Conservation (phyloP, 2,888 invertebrate genomes). For the Drosophila paranaensis region DNA sequence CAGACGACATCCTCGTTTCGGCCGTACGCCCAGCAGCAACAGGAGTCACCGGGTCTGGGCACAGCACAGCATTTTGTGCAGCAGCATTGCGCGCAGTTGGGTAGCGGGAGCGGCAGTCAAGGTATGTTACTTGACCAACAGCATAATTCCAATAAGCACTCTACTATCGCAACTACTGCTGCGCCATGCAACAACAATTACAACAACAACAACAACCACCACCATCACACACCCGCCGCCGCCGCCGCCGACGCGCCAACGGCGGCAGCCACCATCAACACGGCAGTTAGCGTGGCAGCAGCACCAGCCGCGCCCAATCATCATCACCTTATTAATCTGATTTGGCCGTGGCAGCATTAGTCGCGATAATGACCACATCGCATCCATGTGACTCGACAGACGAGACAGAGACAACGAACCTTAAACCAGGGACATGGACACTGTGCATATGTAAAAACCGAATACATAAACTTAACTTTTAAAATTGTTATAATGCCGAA, state of each 20-base stretch:
- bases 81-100: constrained; percentile 81
- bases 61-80: constrained; percentile 73
- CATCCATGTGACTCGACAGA: constrained; percentile 56
- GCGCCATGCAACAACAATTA: constrained; percentile 77
- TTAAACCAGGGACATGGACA: constrained; percentile 60
- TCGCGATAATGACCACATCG: constrained; percentile 53
- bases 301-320: constrained; percentile 80
- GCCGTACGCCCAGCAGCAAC: constrained; percentile 80
- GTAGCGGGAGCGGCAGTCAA: constrained; percentile 74
- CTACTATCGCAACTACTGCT: constrained; percentile 78
- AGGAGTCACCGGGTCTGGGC: constrained; percentile 46
- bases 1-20: constrained; percentile 77
- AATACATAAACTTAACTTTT: constrained; percentile 64
- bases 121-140: constrained; percentile 84
- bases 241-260: constrained; percentile 32
- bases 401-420: constrained; percentile 47
- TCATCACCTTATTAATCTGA: constrained; percentile 83
- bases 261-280: constrained; percentile 58
- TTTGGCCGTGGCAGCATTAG: constrained; percentile 83
- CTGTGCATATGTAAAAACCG: constrained; percentile 76
- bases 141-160: constrained; percentile 82
- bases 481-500: constrained; percentile 66
- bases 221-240: constrained; percentile 69
- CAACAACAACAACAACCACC: constrained; percentile 75
- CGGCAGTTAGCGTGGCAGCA: constrained; percentile 62